Percentiles rank a stretch among this genome's conserved stretches.
Evolutionary conservation across 2,113 vertebrate genomes (phyloP).

Genomic region (Crypturellus undulatus): DNA sequence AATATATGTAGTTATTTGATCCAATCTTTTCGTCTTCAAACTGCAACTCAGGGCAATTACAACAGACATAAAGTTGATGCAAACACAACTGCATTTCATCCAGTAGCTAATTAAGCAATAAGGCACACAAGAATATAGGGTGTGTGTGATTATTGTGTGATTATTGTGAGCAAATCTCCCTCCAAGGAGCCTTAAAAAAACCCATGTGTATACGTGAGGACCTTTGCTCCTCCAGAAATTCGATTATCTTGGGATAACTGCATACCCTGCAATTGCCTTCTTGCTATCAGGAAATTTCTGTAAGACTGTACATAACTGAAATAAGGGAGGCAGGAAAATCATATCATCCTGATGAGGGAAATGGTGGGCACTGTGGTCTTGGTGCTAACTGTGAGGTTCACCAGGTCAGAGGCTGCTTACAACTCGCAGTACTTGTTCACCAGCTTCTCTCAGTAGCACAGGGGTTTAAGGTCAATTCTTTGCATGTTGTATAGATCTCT

Average conservation of each 20-base stretch:
- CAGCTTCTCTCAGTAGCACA: neutral
- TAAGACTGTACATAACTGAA: slow-evolving; percentile 38
- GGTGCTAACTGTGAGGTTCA: neutral
- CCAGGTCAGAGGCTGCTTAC: neutral
- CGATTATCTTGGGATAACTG: slow-evolving; percentile 55
- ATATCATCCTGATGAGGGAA: slow-evolving; percentile 11
- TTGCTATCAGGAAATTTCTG: slow-evolving; percentile 50
- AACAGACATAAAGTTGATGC: slow-evolving; percentile 73
- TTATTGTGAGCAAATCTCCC: slow-evolving; percentile 69
- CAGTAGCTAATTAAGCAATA: slow-evolving; percentile 76
- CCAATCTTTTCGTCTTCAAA: slow-evolving; percentile 68
- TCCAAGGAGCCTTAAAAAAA: slow-evolving; percentile 44
- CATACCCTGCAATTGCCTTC: neutral
- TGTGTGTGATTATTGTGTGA: slow-evolving; percentile 34
- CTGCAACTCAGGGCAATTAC: slow-evolving; percentile 74
- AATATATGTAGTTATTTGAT: slow-evolving; percentile 78
- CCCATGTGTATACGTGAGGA: slow-evolving; percentile 7
- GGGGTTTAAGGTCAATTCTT: neutral
- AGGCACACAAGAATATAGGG: slow-evolving; percentile 41
- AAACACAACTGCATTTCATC: slow-evolving; percentile 74
- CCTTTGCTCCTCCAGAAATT: slow-evolving; percentile 55
- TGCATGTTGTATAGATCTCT: neutral
- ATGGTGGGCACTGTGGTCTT: neutral
- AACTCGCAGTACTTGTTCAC: neutral
- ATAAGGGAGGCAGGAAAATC: neutral